These are phyloP conservation scores for Xestobium rufovillosum DNA, from an alignment of 2,888 invertebrate genomes.

Conservation along the genomic window DNA sequence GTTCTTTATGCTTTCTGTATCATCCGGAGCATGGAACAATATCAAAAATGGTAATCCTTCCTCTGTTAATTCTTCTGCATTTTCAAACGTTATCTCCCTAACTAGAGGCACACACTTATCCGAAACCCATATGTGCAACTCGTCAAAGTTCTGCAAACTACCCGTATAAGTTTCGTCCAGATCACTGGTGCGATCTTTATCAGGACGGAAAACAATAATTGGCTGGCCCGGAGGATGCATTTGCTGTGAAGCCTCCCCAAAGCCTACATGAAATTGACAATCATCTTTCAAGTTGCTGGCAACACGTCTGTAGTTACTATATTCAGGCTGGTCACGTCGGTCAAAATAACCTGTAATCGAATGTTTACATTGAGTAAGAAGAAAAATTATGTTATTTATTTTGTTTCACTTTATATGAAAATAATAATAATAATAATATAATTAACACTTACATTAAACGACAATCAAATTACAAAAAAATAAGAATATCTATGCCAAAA, in stretches of 20 bases:
- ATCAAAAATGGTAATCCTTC: conserved; percentile 98
- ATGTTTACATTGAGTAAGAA: too few species aligned
- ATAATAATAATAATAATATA: too few species aligned
- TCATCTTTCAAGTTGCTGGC: conserved; percentile 90
- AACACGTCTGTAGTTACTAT: conserved; percentile 69
- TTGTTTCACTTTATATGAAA: too few species aligned
- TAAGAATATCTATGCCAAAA: too few species aligned
- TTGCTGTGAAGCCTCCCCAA: conserved; percentile 71
- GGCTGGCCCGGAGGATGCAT: conserved; percentile 85
- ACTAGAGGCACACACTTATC: conserved; percentile 95
- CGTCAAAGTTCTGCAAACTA: conserved; percentile 67
- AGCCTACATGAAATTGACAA: conserved; percentile 87
- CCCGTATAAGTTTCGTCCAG: conserved; percentile 80
- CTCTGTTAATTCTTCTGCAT: conserved; percentile 97
- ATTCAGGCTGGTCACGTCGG: conserved; percentile 69
- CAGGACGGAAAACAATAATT: conserved; percentile 75
- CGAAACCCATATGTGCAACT: conserved; percentile 81
- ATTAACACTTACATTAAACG: too few species aligned
- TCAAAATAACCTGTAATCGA: conserved; percentile 62
- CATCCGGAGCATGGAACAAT: conserved; percentile 84
- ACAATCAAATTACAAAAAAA: too few species aligned
- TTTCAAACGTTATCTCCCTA: conserved; percentile 98
- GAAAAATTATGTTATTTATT: too few species aligned
- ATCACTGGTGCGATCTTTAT: conserved; percentile 70
- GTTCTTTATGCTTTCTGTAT: conserved; percentile 71